Evolutionary conservation across 2,888 invertebrate genomes (phyloP).

Genomic region (Cephonodes hylas): DNA sequence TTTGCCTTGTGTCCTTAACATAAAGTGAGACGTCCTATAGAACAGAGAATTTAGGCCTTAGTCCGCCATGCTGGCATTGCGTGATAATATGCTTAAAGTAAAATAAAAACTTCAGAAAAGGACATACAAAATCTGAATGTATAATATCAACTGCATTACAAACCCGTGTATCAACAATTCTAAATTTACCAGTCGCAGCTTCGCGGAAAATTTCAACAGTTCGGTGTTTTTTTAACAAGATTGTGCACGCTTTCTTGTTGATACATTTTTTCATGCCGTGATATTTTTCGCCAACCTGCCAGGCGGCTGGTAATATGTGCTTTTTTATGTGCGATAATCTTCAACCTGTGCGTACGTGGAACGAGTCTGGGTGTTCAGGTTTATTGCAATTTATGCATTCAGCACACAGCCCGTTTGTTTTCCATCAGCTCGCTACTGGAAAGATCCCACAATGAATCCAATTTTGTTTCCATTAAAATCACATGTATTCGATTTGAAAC

Average conservation of each 20-base stretch:
- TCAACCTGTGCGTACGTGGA: background rate
- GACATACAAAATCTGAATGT: too few species aligned
- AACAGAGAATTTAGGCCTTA: too few species aligned
- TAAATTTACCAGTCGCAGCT: background rate
- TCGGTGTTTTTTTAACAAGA: background rate
- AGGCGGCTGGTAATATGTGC: background rate
- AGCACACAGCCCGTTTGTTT: background rate
- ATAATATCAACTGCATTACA: background rate
- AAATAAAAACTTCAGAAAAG: too few species aligned
- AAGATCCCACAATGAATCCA: background rate
- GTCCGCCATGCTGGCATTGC: too few species aligned
- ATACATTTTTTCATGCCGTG: background rate
- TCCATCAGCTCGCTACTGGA: background rate
- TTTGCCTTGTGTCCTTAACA: too few species aligned
- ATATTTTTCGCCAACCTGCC: background rate
- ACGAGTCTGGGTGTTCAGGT: background rate
- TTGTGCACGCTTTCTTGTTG: background rate
- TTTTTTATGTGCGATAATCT: slow-evolving; percentile 1
- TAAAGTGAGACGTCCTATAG: too few species aligned
- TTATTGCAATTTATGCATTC: background rate
- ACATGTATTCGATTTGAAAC: background rate
- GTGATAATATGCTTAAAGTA: too few species aligned
- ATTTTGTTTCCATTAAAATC: background rate
- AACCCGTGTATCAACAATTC: background rate
- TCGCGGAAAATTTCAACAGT: background rate